Conservation (phyloP, 2,888 invertebrate genomes). For the Lissonota sp. region DNA sequence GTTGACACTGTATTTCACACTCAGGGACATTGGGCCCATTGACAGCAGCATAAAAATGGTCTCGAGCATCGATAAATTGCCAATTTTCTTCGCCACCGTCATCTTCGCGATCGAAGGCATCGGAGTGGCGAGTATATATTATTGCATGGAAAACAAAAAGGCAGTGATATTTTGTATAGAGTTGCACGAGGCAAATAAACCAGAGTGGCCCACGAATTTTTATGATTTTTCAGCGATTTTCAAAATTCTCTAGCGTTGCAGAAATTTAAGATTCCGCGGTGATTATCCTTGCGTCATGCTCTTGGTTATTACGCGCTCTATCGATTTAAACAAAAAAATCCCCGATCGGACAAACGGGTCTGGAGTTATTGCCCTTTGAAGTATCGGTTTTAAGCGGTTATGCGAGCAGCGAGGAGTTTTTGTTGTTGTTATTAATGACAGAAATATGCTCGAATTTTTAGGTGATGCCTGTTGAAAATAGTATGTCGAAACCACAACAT, state of each 20-base stretch:
- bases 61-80: constrained; percentile 87
- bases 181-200: no score
- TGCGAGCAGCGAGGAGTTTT: neutral
- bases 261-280: no score
- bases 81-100: constrained; percentile 97
- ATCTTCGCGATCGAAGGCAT: constrained; percentile 99
- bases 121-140: constrained; percentile 86
- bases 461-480: constrained; percentile 97
- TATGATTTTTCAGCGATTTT: no score
- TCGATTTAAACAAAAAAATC: no score
- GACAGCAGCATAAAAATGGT: constrained; percentile 77
- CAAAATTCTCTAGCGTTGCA: no score
- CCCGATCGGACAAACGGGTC: no score
- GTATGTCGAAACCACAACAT: constrained; percentile 93
- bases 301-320: no score
- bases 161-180: no score
- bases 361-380: neutral
- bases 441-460: constrained; percentile 70
- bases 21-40: constrained; percentile 85
- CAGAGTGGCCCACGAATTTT: no score
- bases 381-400: neutral
- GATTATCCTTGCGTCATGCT: no score
- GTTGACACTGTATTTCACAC: constrained; percentile 94
- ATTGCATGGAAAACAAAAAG: neutral
- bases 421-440: no score